Conservation (phyloP, 30 jellyfish, hydroid and myxozoan species). For the Phacellophora camtschatica region DNA sequence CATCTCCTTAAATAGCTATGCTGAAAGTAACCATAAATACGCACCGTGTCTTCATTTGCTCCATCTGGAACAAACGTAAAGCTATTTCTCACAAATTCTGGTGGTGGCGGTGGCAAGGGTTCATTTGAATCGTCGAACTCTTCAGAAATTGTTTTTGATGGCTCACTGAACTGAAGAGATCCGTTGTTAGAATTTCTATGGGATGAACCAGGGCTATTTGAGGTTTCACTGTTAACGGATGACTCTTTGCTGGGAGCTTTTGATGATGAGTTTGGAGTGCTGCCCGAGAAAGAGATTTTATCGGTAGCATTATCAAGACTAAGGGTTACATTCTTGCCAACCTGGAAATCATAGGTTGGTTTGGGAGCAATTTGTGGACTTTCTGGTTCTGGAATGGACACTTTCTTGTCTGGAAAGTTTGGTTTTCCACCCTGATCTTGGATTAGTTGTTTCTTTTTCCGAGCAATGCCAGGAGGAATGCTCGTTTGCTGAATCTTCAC, state of each 20-base stretch:
- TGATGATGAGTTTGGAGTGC: background rate
- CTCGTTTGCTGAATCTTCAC: conserved; percentile 48
- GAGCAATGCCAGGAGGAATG: conserved; percentile 52
- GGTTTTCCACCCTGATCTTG: conserved; percentile 63
- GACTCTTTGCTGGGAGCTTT: background rate
- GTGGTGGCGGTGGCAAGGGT: background rate
- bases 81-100: conserved; percentile 21
- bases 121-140: no score
- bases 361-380: conserved; percentile 12
- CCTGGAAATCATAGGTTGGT: background rate
- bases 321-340: background rate
- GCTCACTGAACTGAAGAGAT: background rate
- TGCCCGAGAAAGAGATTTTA: background rate
- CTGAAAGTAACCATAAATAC: no score
- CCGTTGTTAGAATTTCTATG: background rate
- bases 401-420: conserved; percentile 16
- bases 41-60: conserved; percentile 39
- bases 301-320: background rate
- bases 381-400: background rate
- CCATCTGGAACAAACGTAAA: conserved; percentile 47
- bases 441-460: conserved; percentile 28
- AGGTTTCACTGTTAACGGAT: background rate
- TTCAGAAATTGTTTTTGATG: background rate
- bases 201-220: background rate
- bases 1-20: no score